These are phyloP conservation scores for Cephus spinipes DNA, from an alignment of 2,888 invertebrate genomes.

Conservation along the genomic window DNA sequence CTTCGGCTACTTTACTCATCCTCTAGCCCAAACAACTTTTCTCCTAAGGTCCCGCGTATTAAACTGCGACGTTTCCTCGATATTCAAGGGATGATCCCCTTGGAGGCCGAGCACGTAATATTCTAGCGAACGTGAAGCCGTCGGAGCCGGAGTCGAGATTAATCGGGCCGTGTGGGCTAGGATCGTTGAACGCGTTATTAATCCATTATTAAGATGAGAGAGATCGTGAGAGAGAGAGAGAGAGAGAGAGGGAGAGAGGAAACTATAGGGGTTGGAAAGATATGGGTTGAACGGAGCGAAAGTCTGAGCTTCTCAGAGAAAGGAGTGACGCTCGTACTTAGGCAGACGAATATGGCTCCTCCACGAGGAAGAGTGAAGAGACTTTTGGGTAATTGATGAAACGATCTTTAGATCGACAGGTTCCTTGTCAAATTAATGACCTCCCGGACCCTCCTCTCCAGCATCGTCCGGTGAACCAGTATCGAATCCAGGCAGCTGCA, in stretches of 20 bases:
- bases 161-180: background rate
- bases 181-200: background rate
- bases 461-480: background rate
- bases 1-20: background rate
- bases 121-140: background rate
- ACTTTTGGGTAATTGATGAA: conserved; percentile 33
- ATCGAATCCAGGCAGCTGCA: background rate
- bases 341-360: background rate
- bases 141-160: background rate
- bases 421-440: conserved; percentile 40
- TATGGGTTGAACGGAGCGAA: background rate
- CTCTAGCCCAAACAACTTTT: background rate
- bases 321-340: background rate
- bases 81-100: background rate
- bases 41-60: background rate
- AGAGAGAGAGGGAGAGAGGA: too few relatives aligned
- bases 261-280: background rate
- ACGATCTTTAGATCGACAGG: conserved; percentile 34
- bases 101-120: background rate
- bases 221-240: background rate
- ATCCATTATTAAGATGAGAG: background rate
- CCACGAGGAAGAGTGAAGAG: background rate
- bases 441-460: conserved; percentile 13
- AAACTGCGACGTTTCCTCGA: background rate
- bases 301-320: background rate